These are phyloP conservation scores for Chrysocyon brachyurus DNA, from an alignment of 2,797 vertebrate species.

Conservation along the genomic window DNA sequence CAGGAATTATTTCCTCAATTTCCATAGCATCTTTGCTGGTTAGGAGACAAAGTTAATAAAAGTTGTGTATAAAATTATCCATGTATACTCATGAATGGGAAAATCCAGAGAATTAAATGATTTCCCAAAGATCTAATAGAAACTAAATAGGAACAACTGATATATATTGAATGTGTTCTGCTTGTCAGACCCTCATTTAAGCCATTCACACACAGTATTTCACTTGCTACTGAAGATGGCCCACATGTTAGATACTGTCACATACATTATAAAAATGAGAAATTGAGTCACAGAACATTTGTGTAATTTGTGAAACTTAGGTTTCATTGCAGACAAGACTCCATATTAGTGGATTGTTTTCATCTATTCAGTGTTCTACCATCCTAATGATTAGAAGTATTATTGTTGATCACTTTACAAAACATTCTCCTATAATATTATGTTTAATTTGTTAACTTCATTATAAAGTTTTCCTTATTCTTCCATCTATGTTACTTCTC, in stretches of 20 bases:
- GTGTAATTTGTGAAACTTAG: not conserved
- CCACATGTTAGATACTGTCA: not conserved
- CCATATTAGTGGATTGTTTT: not conserved
- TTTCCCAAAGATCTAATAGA: not conserved
- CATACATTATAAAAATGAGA: not conserved
- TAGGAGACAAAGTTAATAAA: constrained; percentile 4
- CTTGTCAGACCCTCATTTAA: not conserved
- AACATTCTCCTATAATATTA: not conserved
- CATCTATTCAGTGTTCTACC: not conserved
- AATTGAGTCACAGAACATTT: not conserved
- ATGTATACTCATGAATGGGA: not conserved
- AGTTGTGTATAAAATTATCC: not conserved
- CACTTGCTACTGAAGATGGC: not conserved
- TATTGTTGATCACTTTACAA: not conserved
- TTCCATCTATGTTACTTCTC: not conserved
- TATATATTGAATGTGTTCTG: not conserved
- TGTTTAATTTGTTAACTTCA: not conserved
- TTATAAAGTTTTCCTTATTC: not conserved
- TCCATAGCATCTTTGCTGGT: not conserved
- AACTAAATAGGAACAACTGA: not conserved
- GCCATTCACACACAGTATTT: not conserved
- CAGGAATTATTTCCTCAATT: not conserved
- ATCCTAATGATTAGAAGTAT: not conserved
- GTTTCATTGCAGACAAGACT: not conserved
- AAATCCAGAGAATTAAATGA: not conserved